These are phyloP conservation scores for Glaucomys volans DNA, from an alignment of 2,113 vertebrate species.

Conservation along the genomic window DNA sequence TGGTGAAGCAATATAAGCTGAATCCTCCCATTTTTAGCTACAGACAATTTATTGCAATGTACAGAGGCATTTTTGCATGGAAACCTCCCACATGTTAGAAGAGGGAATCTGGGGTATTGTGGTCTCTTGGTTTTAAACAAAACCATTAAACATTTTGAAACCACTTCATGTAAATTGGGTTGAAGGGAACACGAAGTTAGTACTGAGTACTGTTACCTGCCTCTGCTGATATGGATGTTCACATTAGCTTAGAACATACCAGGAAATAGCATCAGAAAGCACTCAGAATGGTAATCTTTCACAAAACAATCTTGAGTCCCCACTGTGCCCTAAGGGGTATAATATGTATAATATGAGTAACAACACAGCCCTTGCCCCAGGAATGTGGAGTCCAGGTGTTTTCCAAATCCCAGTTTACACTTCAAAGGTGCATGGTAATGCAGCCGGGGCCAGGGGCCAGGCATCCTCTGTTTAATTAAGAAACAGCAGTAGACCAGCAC, in stretches of 20 bases:
- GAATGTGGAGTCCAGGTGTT: fast-evolving
- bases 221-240: fast-evolving
- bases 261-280: not conserved
- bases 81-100: not conserved
- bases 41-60: not conserved
- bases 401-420: not conserved
- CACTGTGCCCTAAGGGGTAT: not conserved
- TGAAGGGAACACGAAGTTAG: not conserved
- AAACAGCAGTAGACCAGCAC: not conserved
- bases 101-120: not conserved
- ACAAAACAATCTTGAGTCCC: not conserved
- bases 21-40: not conserved
- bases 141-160: not conserved
- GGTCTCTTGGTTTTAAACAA: not conserved
- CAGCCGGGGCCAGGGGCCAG: not conserved
- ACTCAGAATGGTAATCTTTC: not conserved
- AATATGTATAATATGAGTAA: too few species aligned
- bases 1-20: not conserved
- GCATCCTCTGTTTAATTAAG: not conserved
- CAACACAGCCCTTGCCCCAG: not conserved
- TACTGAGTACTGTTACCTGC: too few species aligned
- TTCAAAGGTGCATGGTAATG: fast-evolving
- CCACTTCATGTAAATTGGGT: not conserved
- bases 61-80: not conserved
- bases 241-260: fast-evolving